Evolutionary conservation across 1,140 invertebrate genomes (phyloP), one percentile per base, ranked within the genome.

Genomic region (Mycetomoellerius zeteki): DNA sequence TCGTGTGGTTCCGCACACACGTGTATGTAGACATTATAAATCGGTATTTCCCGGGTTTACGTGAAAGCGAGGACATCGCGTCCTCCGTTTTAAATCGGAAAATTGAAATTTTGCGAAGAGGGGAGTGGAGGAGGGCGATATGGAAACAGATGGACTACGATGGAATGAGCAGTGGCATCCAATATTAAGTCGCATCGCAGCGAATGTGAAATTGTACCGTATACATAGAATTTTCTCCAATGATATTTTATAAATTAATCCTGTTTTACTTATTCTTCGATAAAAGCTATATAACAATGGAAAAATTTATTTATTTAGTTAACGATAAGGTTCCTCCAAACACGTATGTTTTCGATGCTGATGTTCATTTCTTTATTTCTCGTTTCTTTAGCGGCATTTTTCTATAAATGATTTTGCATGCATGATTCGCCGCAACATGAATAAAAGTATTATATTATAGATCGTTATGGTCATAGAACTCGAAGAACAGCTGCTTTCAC

Each of bases 401-500:
- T 19, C 27, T 27, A 37, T 21, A 56, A 80, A 52, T 19, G 1
- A 75, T 75, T 54, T 54, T 8, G 2, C n/a, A 27, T 50, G 8
- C 16, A 30, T 33, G 5, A 69, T 69, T 50, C 58, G n/a, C 21
- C 43, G 82, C 14, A 27, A 60, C 0, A 10, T 50, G 30, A 24
- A 80, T 21, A 33, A 80, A 86, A 56, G 27, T 60, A n/a, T n/a
- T n/a, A n/a, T n/a, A n/a, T n/a, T n/a, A n/a, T n/a, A 50, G 27
- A 76, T 77, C 24, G 21, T 37, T 50, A 7, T 30, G 12, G 33
- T 21, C 6, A 37, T 67, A 27, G 54, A 73, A 14, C 65, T 78
- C 73, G 54, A 80, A 87, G 67, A 54, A 89, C 89, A 93, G 91
- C 93, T 93, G 93, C 47, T 75, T 90, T 91, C 80, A 93, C 87